A percentile compares a stretch with the other conserved stretches of the same genome.
Evolutionary conservation across 2,888 invertebrate species (phyloP).

Genomic region (Chaetogeoica ovagalla): DNA sequence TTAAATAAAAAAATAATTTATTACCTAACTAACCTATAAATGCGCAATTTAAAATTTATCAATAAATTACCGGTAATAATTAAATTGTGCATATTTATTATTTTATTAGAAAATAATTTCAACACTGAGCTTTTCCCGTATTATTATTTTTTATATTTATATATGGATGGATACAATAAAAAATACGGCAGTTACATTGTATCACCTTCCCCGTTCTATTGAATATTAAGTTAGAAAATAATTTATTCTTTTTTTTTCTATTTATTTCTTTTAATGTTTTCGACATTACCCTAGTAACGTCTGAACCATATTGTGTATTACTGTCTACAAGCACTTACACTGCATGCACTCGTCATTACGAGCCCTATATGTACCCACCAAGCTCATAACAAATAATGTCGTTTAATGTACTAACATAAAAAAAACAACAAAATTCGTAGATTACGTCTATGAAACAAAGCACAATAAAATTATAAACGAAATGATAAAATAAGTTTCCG

Average conservation of each 20-base stretch:
- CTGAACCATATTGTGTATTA: too few species aligned
- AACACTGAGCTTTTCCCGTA: conserved; percentile 7
- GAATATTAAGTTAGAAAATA: conserved; percentile 18
- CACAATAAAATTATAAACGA: neutral
- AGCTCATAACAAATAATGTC: conserved; percentile 24
- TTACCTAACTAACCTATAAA: too few species aligned
- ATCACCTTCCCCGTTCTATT: neutral
- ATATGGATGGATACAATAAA: conserved; percentile 28
- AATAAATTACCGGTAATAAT: too few species aligned
- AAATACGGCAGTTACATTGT: neutral
- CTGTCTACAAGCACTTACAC: neutral
- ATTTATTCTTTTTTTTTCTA: conserved; percentile 15
- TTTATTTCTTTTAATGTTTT: neutral
- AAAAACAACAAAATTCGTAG: neutral
- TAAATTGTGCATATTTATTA: too few species aligned
- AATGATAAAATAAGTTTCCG: conserved; percentile 17
- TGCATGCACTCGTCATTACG: conserved; percentile 26
- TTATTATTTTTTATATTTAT: conserved; percentile 3
- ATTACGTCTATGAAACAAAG: conserved; percentile 14
- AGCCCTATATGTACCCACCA: neutral
- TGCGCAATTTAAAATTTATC: too few species aligned
- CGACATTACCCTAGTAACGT: neutral
- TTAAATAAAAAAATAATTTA: too few species aligned
- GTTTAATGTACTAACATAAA: conserved; percentile 11
- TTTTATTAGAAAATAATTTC: too few species aligned